Evolutionary conservation across 2,797 vertebrate species (phyloP).

Genomic region (Sorex maritimensis): DNA sequence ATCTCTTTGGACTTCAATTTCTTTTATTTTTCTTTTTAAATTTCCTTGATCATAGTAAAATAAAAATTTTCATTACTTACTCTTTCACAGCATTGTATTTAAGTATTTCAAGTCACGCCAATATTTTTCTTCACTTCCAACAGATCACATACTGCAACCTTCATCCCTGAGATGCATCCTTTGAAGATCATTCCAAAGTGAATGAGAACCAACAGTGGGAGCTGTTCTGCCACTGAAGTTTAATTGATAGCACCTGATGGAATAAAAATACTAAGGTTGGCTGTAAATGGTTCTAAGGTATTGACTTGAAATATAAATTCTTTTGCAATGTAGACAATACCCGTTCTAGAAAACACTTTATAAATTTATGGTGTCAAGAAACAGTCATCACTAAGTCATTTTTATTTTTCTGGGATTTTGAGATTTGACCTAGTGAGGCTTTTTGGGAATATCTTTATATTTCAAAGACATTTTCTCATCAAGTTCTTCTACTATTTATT

Average conservation of each 20-base stretch:
- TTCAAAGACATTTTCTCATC: too few species aligned
- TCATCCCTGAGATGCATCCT: neutral
- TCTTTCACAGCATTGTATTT: neutral
- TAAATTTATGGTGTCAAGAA: neutral
- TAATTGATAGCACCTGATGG: slow-evolving; percentile 2
- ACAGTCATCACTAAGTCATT: neutral
- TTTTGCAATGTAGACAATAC: slow-evolving; percentile 13
- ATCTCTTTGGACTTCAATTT: too few species aligned
- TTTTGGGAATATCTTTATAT: too few species aligned
- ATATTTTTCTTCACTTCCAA: neutral
- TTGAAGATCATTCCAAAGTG: slow-evolving; percentile 4
- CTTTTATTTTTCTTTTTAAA: too few species aligned
- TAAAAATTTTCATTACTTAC: neutral
- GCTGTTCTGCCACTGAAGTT: neutral
- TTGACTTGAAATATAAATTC: slow-evolving; percentile 15
- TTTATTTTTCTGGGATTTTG: neutral
- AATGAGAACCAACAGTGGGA: neutral
- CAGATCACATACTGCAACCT: neutral
- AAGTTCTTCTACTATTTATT: too few species aligned
- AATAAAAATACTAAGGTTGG: neutral
- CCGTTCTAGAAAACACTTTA: neutral
- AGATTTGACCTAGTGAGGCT: neutral
- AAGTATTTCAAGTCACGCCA: slow-evolving; percentile 4
- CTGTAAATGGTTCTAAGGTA: neutral
- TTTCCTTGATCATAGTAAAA: neutral